Evolutionary conservation across 1,140 invertebrate species (phyloP).

Genomic region (Rhizoglyphus robini): DNA sequence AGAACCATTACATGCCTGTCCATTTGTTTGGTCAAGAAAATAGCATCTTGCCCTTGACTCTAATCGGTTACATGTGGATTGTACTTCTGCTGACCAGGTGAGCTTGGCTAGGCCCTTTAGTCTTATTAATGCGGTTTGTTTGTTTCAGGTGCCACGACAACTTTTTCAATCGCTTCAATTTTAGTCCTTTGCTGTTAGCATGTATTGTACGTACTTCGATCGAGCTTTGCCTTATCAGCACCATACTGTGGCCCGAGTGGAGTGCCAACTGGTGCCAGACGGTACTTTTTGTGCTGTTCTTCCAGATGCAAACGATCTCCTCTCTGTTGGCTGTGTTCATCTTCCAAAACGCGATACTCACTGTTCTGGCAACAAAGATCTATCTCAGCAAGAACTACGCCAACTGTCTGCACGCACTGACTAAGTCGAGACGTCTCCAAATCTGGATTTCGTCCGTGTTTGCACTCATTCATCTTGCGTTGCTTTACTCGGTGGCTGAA

Average conservation of each 20-base stretch:
- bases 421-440: neutral
- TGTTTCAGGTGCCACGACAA: neutral
- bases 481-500: neutral
- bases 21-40: neutral
- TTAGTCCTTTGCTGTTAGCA: neutral
- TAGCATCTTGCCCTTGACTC: neutral
- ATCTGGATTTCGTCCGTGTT: neutral
- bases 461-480: neutral
- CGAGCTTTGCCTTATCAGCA: neutral
- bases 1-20: neutral
- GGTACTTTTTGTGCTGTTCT: neutral
- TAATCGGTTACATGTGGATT: slow-evolving; percentile 2
- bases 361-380: neutral
- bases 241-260: neutral
- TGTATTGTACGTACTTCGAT: neutral
- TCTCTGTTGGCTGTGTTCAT: neutral
- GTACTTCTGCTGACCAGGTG: neutral
- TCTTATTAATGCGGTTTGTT: neutral
- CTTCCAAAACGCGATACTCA: neutral
- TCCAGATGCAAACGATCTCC: neutral
- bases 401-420: neutral
- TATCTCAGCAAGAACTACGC: slow-evolving; percentile 8
- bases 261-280: neutral
- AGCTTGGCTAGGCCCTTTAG: neutral
- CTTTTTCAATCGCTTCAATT: slow-evolving; percentile 11